Percentiles rank a stretch among this genome's conserved stretches.
phyloP scores from a whole-genome alignment of 1,140 invertebrate species.

The Caenorhabditis inopinata region DNA sequence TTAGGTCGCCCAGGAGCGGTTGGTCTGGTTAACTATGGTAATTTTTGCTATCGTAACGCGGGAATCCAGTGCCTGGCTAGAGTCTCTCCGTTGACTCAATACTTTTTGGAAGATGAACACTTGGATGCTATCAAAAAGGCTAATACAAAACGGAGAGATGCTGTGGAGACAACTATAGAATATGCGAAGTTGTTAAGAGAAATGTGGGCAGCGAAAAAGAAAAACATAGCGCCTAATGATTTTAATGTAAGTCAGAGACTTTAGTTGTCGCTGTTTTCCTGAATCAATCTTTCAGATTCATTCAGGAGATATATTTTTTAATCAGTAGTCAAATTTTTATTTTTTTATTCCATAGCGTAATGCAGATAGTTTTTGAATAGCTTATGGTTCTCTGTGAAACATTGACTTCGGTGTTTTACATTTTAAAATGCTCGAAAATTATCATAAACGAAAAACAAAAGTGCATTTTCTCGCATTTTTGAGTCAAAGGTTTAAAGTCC shows the following conservation, averaged over 20 bases:
- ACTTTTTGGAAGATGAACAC: conserved; percentile 27
- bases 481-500: too few species aligned
- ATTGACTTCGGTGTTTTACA: too few species aligned
- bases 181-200: conserved; percentile 76
- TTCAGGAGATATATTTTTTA: too few species aligned
- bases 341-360: too few species aligned
- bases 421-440: too few species aligned
- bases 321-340: too few species aligned
- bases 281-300: too few species aligned
- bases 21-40: conserved; percentile 43
- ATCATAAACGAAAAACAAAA: too few species aligned
- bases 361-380: too few species aligned
- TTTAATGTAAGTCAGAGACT: conserved; percentile 75
- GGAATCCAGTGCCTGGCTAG: conserved; percentile 45
- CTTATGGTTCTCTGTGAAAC: too few species aligned
- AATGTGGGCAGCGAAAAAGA: conserved; percentile 77
- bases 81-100: conserved; percentile 39
- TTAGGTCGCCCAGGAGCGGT: conserved; percentile 38
- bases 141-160: not conserved
- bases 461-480: too few species aligned
- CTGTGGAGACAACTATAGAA: conserved; percentile 71
- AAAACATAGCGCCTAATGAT: conserved; percentile 77
- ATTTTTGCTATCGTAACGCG: conserved; percentile 45
- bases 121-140: conserved; percentile 8
- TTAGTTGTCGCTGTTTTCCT: too few species aligned